Evolutionary conservation across 2,888 invertebrate species (phyloP).

Genomic region (Allacma fusca): DNA sequence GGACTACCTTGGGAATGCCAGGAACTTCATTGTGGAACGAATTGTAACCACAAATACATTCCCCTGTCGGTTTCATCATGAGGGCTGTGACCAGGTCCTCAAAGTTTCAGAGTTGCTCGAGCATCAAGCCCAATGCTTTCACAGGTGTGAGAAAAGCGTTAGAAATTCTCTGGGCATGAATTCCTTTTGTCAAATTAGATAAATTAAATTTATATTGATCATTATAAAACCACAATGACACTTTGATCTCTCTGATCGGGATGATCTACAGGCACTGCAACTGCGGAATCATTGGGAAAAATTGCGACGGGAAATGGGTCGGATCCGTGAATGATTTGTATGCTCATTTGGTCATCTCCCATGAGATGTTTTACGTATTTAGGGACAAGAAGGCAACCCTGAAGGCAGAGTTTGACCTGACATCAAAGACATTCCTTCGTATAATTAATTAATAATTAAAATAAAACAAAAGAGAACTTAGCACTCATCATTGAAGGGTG

Average conservation of each 20-base stretch:
- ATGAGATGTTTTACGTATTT: slow-evolving; percentile 13
- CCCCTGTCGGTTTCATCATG: neutral
- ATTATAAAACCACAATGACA: no score
- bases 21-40: slow-evolving; percentile 4
- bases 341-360: slow-evolving; percentile 3
- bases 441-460: no score
- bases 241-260: no score
- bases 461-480: no score
- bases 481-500: neutral
- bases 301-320: slow-evolving; percentile 16
- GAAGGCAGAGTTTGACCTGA: neutral
- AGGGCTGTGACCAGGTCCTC: neutral
- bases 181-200: no score
- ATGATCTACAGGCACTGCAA: slow-evolving; percentile 10
- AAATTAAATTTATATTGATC: no score
- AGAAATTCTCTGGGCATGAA: neutral
- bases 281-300: neutral
- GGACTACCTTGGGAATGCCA: neutral
- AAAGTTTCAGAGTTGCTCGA: neutral
- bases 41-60: neutral
- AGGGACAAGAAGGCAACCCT: neutral
- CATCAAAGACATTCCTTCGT: slow-evolving; percentile 1
- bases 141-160: slow-evolving; percentile 16
- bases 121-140: neutral
- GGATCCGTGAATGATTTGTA: slow-evolving; percentile 2